Evolutionary conservation across 2,888 invertebrate species (phyloP).

Genomic region (Synanthedon myopaeformis): DNA sequence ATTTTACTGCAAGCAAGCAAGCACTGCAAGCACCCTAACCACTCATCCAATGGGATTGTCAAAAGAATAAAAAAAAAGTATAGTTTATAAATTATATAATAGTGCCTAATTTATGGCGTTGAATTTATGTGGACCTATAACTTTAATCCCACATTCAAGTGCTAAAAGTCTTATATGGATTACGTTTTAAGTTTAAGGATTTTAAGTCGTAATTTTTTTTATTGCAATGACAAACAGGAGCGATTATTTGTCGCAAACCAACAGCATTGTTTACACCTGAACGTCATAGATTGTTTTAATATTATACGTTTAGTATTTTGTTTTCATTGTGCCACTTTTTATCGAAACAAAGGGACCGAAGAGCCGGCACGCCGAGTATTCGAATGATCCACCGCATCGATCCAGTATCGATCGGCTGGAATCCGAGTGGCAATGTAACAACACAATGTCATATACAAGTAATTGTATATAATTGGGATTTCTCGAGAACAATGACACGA

Average conservation of each 20-base stretch:
- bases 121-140: too few species aligned
- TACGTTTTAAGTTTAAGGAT: too few species aligned
- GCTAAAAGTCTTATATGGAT: too few species aligned
- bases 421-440: conserved; percentile 29
- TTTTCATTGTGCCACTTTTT: conserved; percentile 58
- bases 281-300: conserved; percentile 25
- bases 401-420: conserved; percentile 54
- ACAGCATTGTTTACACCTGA: conserved; percentile 42
- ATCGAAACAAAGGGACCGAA: conserved; percentile 20
- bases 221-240: too few species aligned
- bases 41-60: too few species aligned
- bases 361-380: conserved; percentile 34
- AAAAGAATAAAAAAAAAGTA: too few species aligned
- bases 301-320: conserved; percentile 28
- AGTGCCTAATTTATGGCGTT: too few species aligned
- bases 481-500: conserved; percentile 66
- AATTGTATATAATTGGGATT: conserved; percentile 70
- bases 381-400: conserved; percentile 47
- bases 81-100: too few species aligned
- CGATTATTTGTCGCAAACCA: conserved; percentile 3
- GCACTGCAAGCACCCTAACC: too few species aligned
- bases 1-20: too few species aligned
- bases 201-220: too few species aligned
- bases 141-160: too few species aligned
- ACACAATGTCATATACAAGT: conserved; percentile 65